Conservation (phyloP, 2,888 invertebrate genomes). For the Phalangium opilio region DNA sequence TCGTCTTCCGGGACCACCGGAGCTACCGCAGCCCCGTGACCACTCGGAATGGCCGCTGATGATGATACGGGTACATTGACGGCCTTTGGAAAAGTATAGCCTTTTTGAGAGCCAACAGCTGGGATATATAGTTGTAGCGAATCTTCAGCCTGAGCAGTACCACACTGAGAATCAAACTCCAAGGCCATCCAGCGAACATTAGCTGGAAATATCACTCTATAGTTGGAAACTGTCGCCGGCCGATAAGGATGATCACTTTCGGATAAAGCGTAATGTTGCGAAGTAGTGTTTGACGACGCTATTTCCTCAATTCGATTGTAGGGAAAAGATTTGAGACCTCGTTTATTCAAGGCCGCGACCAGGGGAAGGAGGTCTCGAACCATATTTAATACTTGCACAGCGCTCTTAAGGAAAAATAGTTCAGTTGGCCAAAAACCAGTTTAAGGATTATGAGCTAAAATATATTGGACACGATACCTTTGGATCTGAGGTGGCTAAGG, state of each 20-base stretch:
- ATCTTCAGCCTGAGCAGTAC: slow-evolving; percentile 87
- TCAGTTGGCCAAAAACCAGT: slow-evolving; percentile 5
- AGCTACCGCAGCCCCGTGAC: slow-evolving; percentile 3
- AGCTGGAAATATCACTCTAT: slow-evolving; percentile 72
- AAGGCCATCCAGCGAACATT: slow-evolving; percentile 79
- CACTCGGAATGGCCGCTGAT: slow-evolving; percentile 30
- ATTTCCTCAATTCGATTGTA: slow-evolving; percentile 13
- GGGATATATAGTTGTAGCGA: slow-evolving; percentile 41
- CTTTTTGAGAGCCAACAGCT: slow-evolving; percentile 15
- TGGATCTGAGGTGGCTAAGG: slow-evolving; percentile 63
- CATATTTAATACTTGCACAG: slow-evolving; percentile 63
- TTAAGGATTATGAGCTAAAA: too few relatives aligned
- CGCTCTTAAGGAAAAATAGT: slow-evolving; percentile 26
- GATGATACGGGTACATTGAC: slow-evolving; percentile 26
- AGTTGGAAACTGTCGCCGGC: slow-evolving; percentile 67
- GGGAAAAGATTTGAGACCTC: slow-evolving; percentile 6
- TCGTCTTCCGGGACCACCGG: slow-evolving; percentile 46
- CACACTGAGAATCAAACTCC: slow-evolving; percentile 82
- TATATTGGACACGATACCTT: too few relatives aligned
- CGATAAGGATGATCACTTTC: slow-evolving; percentile 97
- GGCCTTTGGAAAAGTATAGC: slow-evolving; percentile 8
- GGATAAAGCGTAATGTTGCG: slow-evolving; percentile 73
- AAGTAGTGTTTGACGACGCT: slow-evolving; percentile 43
- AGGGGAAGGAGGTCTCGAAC: slow-evolving; percentile 78
- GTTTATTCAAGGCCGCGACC: slow-evolving; percentile 65